Evolutionary conservation across 1,140 invertebrate species (phyloP).

Genomic region (Panagrolaimus sp.): DNA sequence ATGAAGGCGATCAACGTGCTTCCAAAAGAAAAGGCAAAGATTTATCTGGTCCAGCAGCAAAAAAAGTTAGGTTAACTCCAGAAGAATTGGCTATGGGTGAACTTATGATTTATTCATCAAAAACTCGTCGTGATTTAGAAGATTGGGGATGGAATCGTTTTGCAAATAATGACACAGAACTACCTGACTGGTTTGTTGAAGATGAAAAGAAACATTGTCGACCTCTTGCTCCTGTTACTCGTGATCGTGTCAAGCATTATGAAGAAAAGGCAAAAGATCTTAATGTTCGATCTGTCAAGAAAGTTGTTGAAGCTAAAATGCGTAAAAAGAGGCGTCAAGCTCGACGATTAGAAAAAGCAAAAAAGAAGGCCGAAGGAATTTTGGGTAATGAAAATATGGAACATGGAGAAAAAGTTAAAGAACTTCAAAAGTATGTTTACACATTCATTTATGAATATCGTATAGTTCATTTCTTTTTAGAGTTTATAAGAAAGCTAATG

Average conservation of each 20-base stretch:
- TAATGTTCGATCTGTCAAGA: slow-evolving; percentile 89
- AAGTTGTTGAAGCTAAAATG: slow-evolving; percentile 93
- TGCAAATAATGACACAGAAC: slow-evolving; percentile 69
- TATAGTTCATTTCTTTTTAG: slow-evolving; percentile 61
- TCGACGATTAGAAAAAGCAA: slow-evolving; percentile 77
- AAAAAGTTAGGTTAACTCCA: slow-evolving; percentile 72
- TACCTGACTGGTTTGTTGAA: slow-evolving; percentile 91
- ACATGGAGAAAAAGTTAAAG: slow-evolving; percentile 81
- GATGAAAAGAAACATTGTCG: slow-evolving; percentile 87
- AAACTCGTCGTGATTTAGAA: slow-evolving; percentile 74
- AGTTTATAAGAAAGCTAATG: slow-evolving; percentile 79
- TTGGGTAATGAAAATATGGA: slow-evolving; percentile 81
- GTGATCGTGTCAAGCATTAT: slow-evolving; percentile 63
- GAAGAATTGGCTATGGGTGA: slow-evolving; percentile 80
- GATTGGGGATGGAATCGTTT: slow-evolving; percentile 82
- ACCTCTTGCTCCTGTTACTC: slow-evolving; percentile 68
- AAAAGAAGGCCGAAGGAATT: slow-evolving; percentile 86
- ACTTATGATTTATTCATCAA: slow-evolving; percentile 75
- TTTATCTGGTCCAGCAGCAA: slow-evolving; percentile 49
- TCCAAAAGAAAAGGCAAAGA: slow-evolving; percentile 16
- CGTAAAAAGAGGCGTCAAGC: slow-evolving; percentile 80
- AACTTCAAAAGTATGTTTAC: slow-evolving; percentile 74
- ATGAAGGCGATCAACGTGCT: slow-evolving; percentile 7
- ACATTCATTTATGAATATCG: background rate
- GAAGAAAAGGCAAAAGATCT: slow-evolving; percentile 71